These are phyloP conservation scores for Magallana ariakensis DNA, from an alignment of 1,140 invertebrate species.

Conservation along the genomic window DNA sequence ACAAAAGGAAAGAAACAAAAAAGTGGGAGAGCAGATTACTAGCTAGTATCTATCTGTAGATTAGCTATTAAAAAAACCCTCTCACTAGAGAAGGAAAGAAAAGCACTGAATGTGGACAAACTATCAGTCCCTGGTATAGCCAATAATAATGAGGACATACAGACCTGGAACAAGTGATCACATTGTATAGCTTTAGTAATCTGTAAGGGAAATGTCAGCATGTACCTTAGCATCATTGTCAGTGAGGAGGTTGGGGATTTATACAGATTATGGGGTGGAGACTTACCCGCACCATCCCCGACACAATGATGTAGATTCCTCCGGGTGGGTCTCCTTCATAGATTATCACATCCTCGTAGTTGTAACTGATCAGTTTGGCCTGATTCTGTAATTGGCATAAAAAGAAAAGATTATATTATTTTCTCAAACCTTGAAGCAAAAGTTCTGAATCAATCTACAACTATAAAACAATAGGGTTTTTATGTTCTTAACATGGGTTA, in stretches of 20 bases:
- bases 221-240: neutral
- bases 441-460: too few relatives aligned
- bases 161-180: neutral
- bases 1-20: too few relatives aligned
- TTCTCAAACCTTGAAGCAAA: neutral
- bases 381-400: conserved; percentile 61
- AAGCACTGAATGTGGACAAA: too few relatives aligned
- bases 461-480: too few relatives aligned
- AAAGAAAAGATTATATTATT: neutral
- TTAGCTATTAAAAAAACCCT: too few relatives aligned
- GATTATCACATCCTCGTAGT: conserved; percentile 74
- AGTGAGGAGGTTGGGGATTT: neutral
- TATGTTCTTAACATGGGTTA: conserved; percentile 37
- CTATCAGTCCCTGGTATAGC: too few relatives aligned
- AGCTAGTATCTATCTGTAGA: too few relatives aligned
- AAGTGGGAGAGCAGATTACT: too few relatives aligned
- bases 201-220: neutral
- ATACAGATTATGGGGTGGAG: neutral
- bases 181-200: conserved; percentile 3
- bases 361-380: conserved; percentile 68
- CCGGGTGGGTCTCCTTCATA: conserved; percentile 70
- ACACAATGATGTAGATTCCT: conserved; percentile 79
- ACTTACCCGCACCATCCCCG: conserved; percentile 79
- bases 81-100: too few relatives aligned
- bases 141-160: neutral